Base-by-base conservation (phyloP, 2,797 vertebrate genomes). In the Gallinago nigripennis region DNA sequence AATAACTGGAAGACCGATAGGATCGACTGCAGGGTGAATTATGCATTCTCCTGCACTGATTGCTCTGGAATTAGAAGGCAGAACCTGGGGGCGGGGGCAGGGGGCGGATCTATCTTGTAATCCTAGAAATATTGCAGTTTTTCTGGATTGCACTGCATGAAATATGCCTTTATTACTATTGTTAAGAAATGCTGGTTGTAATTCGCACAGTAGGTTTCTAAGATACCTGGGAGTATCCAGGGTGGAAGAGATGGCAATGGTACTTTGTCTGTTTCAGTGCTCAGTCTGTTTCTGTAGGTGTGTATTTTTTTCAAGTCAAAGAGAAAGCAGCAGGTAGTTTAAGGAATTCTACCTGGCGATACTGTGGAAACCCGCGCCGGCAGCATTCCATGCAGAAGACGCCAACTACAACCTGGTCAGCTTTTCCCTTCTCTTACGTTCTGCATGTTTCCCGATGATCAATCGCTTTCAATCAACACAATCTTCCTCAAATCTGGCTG, bases 41-140 rank as follows among this genome's bases (percentile, higher is more conserved):
- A 76, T 53, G 35, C n/a, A 28, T 90, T 90, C 37, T 48, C 45
- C 84, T 77, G n/a, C 61, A 63, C 61, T 84, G 88, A 73, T 72
- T 73, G 63, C 50, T 8, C 48, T 92, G 71, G 58, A 84, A 50
- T 41, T 72, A 88, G 78, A 86, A 87, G 76, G 31, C 73, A 66
- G 69, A 31, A 76, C 53, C 51, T 33, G 57, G 41, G 41, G 14
- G 41, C 14, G 41, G 41, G 41, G 16, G 41, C 3, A 16, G 41
- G 39, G 57, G 11, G 12, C 2, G 27, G 80, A 80, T 65, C 25
- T 28, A 16, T 68, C 46, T 73, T 7, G 7, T 87, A 92, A 80
- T 86, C 92, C 82, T 88, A 84, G 86, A 96, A 91, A 84, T 88
- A 33, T 16, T 66, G 84, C 69, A 56, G 17, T 83, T 96, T 68